These are phyloP conservation scores for Sylvicola fuscatus DNA, from an alignment of 2,888 invertebrate species.

Conservation along the genomic window DNA sequence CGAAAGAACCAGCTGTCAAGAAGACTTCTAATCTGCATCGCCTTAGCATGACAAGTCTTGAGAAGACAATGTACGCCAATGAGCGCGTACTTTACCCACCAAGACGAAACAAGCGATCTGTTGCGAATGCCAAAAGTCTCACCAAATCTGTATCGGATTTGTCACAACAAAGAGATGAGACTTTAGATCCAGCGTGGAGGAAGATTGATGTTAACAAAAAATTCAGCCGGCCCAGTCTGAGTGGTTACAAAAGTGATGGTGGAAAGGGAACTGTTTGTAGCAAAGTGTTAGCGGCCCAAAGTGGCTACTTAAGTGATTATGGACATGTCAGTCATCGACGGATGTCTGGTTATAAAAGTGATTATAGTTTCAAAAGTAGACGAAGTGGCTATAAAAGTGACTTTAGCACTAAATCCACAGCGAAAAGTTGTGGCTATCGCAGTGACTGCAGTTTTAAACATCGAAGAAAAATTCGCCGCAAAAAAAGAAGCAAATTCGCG, in stretches of 20 bases:
- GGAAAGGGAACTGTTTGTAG: constrained; percentile 24
- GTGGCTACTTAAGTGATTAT: constrained; percentile 39
- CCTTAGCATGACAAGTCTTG: constrained; percentile 35
- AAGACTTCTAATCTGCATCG: constrained; percentile 19
- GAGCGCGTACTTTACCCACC: constrained; percentile 61
- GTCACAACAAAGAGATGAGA: constrained; percentile 26
- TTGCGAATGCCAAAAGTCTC: constrained; percentile 21
- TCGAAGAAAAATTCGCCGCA: constrained; percentile 23
- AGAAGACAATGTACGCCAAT: constrained; percentile 48
- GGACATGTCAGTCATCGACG: constrained; percentile 23
- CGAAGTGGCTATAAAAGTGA: constrained; percentile 32
- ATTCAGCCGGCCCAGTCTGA: constrained; percentile 33
- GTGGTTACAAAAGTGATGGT: constrained; percentile 38
- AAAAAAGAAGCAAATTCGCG: constrained; percentile 10
- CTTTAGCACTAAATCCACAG: constrained; percentile 26
- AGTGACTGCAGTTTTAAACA: constrained; percentile 19
- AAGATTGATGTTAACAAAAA: constrained; percentile 42
- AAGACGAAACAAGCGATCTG: constrained; percentile 35
- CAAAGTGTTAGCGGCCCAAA: constrained; percentile 22
- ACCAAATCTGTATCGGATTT: constrained; percentile 25
- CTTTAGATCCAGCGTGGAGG: constrained; percentile 39
- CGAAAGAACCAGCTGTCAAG: too few relatives aligned
- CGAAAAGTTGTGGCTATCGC: constrained; percentile 16
- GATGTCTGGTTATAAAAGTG: constrained; percentile 37
- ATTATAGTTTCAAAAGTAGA: constrained; percentile 37